A percentile compares a stretch with the other conserved stretches of the same genome.
phyloP scores from a whole-genome alignment of 2,113 vertebrate species.

The Donacobius atricapilla region DNA sequence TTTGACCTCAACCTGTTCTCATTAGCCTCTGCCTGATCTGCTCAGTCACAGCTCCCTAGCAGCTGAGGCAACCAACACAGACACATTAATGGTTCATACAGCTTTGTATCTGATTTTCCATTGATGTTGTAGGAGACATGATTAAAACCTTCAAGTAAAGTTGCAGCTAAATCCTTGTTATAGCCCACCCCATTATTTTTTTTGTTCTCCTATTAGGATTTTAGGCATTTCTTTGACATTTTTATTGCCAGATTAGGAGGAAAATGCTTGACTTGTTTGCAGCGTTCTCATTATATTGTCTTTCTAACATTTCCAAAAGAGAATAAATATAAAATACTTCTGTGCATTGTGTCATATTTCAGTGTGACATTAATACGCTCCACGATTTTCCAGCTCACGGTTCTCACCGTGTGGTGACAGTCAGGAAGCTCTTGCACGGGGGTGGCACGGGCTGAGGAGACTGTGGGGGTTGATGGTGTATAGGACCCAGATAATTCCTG shows the following conservation, averaged over 20 bases:
- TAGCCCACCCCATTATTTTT: conserved; percentile 33
- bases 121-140: background rate
- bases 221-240: conserved; percentile 60
- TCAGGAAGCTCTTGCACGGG: background rate
- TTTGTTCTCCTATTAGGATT: conserved; percentile 60
- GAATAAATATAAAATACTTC: conserved; percentile 74
- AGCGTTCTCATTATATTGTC: conserved; percentile 74
- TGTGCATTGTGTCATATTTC: conserved; percentile 68
- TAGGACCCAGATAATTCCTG: background rate
- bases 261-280: conserved; percentile 74
- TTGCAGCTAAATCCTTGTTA: conserved; percentile 38
- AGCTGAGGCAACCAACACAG: background rate
- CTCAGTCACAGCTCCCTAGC: background rate
- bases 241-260: conserved; percentile 76
- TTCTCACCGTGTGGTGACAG: conserved; percentile 62
- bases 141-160: conserved; percentile 39
- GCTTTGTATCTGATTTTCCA: conserved; percentile 4
- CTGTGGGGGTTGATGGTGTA: background rate
- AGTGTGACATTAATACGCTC: conserved; percentile 65
- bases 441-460: background rate
- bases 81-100: background rate
- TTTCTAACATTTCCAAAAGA: conserved; percentile 76
- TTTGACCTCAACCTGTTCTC: background rate
- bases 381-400: conserved; percentile 50
- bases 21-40: background rate